Conservation (phyloP, 2,797 vertebrate species). For the Oreochromis grahami region DNA sequence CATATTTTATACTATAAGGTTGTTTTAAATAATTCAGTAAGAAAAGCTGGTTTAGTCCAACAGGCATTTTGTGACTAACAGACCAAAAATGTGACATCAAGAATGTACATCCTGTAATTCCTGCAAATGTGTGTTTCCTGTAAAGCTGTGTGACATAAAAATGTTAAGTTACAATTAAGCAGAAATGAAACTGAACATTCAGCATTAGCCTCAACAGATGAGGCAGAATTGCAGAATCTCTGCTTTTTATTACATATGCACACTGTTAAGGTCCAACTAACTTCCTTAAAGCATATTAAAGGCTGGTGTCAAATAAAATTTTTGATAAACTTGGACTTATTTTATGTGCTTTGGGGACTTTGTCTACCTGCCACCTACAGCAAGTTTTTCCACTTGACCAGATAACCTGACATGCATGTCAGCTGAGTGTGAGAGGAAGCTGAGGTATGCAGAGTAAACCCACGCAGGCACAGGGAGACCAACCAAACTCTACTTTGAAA, state of each 20-base stretch:
- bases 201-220: not conserved
- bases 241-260: not conserved
- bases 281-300: not conserved
- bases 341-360: not conserved
- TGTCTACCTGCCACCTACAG: not conserved
- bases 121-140: too few species aligned
- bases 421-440: not conserved
- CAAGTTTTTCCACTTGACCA: not conserved
- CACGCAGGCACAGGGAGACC: not conserved
- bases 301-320: accelerated
- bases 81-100: not conserved
- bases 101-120: not conserved
- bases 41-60: not conserved
- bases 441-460: not conserved
- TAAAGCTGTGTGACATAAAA: not conserved
- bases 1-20: not conserved
- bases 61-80: not conserved
- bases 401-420: not conserved
- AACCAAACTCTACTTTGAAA: not conserved
- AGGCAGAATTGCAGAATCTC: not conserved
- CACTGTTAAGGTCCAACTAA: not conserved
- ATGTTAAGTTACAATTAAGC: not conserved
- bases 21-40: not conserved
- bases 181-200: not conserved
- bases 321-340: not conserved